These are phyloP conservation scores for Pristiophorus japonicus DNA, from an alignment of 2,113 vertebrate species.

Conservation along the genomic window DNA sequence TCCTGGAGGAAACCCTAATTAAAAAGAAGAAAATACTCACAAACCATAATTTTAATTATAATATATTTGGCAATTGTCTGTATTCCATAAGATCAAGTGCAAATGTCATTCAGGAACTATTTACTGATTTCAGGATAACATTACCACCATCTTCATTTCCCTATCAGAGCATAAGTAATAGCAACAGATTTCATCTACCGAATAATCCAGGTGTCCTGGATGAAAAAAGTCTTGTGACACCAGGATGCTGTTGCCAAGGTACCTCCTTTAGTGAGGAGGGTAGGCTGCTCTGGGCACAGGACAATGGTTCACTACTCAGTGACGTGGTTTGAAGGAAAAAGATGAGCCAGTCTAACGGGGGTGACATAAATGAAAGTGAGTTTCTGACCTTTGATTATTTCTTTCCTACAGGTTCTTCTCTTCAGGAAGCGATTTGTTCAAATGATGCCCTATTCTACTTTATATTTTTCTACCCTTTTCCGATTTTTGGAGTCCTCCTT, in stretches of 20 bases:
- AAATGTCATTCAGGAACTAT: background rate
- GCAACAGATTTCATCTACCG: background rate
- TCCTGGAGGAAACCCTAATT: background rate
- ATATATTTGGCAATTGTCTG: background rate
- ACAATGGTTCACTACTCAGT: background rate
- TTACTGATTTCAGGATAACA: background rate
- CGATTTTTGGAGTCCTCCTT: conserved; percentile 90
- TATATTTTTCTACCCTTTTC: conserved; percentile 96
- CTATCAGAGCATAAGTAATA: background rate
- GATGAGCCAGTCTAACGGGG: background rate
- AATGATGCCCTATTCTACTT: conserved; percentile 94
- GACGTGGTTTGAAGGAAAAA: background rate
- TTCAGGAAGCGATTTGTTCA: conserved; percentile 89
- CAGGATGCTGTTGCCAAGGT: background rate
- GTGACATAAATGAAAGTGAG: background rate
- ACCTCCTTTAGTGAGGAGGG: background rate
- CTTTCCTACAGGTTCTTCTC: conserved; percentile 63
- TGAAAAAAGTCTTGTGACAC: background rate
- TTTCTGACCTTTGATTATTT: conserved; percentile 37
- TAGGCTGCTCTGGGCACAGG: background rate
- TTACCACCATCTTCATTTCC: background rate
- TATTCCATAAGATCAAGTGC: background rate
- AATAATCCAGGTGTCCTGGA: background rate
- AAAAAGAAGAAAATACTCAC: background rate
- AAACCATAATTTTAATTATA: background rate